phyloP scores from a whole-genome alignment of 2,113 vertebrate species.

The Orthonyx spaldingii region DNA sequence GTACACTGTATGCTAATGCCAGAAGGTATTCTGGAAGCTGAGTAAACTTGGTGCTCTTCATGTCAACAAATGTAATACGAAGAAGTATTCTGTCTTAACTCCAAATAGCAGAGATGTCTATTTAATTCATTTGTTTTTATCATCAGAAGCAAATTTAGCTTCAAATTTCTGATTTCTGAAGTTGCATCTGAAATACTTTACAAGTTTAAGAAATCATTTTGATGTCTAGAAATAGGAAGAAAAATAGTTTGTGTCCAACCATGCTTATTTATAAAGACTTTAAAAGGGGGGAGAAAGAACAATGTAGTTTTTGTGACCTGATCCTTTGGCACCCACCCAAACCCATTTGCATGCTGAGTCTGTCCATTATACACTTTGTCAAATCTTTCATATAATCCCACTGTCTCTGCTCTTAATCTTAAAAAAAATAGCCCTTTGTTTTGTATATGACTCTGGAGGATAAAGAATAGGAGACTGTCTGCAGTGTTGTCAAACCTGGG shows the following conservation, averaged over 20 bases:
- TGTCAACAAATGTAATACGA: neutral
- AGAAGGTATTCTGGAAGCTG: neutral
- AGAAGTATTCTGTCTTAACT: neutral
- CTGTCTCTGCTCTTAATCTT: conserved; percentile 55
- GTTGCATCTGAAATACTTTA: neutral
- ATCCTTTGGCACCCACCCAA: conserved; percentile 20
- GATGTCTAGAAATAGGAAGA: neutral
- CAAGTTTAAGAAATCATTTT: neutral
- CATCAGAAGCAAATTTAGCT: neutral
- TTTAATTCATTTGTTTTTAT: neutral
- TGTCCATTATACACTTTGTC: neutral
- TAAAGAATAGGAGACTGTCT: conserved; percentile 30
- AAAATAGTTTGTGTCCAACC: neutral
- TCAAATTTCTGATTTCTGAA: neutral
- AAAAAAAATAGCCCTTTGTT: conserved; percentile 53
- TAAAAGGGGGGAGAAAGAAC: neutral
- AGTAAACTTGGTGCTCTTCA: neutral
- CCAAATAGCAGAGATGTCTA: neutral
- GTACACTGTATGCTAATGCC: neutral
- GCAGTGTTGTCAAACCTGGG: conserved; percentile 2
- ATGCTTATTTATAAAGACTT: conserved; percentile 1
- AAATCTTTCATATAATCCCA: conserved; percentile 33
- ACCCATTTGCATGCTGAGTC: neutral
- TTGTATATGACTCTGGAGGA: conserved; percentile 26
- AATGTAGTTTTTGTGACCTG: conserved; percentile 13